Conservation (phyloP, 2,113 vertebrate genomes). For the Suricata suricatta region DNA sequence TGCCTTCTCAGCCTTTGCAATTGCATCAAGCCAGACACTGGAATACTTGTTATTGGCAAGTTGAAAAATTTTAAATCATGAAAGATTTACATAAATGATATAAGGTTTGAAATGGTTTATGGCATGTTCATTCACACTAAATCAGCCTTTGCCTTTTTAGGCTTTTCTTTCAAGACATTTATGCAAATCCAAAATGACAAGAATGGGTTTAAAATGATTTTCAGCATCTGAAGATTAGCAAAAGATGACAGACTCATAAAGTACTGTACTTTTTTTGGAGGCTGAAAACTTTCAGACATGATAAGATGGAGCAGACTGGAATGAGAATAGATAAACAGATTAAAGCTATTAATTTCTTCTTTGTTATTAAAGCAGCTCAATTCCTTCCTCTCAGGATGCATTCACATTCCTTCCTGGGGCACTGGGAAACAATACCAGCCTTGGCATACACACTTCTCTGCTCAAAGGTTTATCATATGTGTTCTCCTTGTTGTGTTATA, state of each 20-base stretch:
- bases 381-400: neutral
- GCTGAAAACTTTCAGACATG: constrained; percentile 47
- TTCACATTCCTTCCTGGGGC: neutral
- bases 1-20: neutral
- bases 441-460: fast-evolving
- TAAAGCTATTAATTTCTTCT: constrained; percentile 67
- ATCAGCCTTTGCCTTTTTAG: constrained; percentile 80
- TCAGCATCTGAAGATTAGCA: constrained; percentile 76
- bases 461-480: neutral
- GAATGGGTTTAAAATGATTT: constrained; percentile 82
- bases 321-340: constrained; percentile 40
- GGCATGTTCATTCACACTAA: constrained; percentile 83
- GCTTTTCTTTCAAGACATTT: constrained; percentile 72
- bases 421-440: neutral
- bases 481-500: neutral
- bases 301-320: constrained; percentile 38
- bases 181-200: constrained; percentile 83
- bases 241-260: constrained; percentile 77
- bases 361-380: neutral
- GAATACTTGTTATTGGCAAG: constrained; percentile 50
- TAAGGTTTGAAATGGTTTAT: constrained; percentile 79
- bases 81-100: constrained; percentile 78
- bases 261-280: constrained; percentile 18
- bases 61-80: constrained; percentile 77
- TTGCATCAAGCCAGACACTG: neutral